These are phyloP conservation scores for Drosophila falleni DNA, from an alignment of 2,888 invertebrate species.

Conservation along the genomic window DNA sequence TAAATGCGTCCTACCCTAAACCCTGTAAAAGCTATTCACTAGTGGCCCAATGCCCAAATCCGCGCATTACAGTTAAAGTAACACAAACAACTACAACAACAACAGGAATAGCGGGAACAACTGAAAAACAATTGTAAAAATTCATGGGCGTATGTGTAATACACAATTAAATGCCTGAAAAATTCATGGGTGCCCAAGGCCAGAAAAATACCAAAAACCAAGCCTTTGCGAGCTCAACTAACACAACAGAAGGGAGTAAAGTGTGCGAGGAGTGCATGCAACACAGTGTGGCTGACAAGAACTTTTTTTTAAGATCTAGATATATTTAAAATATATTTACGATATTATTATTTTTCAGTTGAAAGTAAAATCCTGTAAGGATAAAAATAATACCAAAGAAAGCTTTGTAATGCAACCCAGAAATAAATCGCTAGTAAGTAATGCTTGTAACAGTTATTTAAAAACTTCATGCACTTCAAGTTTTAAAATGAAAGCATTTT, in stretches of 20 bases:
- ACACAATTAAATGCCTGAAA: conserved; percentile 78
- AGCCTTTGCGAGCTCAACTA: conserved; percentile 70
- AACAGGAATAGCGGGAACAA: conserved; percentile 21
- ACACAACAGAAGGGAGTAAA: conserved; percentile 21
- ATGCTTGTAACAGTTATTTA: too few relatives aligned
- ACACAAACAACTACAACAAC: conserved; percentile 16
- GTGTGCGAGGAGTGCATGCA: background rate
- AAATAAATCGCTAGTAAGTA: too few relatives aligned
- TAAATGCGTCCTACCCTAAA: conserved; percentile 41
- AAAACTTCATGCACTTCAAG: too few relatives aligned
- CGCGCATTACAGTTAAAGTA: conserved; percentile 52
- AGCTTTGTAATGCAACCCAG: too few relatives aligned
- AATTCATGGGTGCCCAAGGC: conserved; percentile 60
- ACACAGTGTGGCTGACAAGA: background rate
- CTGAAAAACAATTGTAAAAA: conserved; percentile 65
- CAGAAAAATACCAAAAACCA: conserved; percentile 49
- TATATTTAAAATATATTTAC: too few relatives aligned
- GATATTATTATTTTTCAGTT: too few relatives aligned
- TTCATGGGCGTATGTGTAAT: conserved; percentile 77
- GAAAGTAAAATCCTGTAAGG: too few relatives aligned
- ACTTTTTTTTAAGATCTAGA: background rate
- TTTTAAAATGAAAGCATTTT: too few relatives aligned
- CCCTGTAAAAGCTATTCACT: conserved; percentile 37
- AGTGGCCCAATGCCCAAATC: conserved; percentile 68
- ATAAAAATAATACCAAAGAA: too few relatives aligned